phyloP scores from a whole-genome alignment of 2,113 vertebrate species.

The Albula glossodonta region DNA sequence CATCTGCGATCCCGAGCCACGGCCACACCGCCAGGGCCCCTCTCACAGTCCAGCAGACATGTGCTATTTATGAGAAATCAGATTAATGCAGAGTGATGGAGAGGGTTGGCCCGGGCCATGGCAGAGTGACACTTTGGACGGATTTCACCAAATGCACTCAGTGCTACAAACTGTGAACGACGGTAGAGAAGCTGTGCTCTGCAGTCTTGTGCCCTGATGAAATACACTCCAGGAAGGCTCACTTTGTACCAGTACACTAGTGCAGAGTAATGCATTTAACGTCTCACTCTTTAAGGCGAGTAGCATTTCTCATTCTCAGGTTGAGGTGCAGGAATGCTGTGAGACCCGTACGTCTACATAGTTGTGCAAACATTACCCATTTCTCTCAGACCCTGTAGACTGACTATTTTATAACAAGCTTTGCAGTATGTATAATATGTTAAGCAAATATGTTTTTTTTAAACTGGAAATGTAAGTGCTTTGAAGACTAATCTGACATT shows the following conservation, averaged over 20 bases:
- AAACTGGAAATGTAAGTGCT: background rate
- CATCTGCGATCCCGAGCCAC: background rate
- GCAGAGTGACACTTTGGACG: background rate
- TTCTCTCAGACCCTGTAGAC: background rate
- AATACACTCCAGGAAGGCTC: background rate
- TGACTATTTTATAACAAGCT: background rate
- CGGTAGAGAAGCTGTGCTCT: background rate
- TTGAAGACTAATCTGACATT: background rate
- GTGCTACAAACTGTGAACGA: background rate
- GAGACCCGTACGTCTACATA: background rate
- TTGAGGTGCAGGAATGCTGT: background rate
- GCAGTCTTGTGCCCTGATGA: background rate
- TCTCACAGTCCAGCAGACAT: background rate
- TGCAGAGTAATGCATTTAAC: background rate
- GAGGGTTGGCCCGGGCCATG: background rate
- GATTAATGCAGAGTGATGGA: conserved; percentile 7
- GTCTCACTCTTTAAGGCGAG: background rate
- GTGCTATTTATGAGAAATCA: background rate
- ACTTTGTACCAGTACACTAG: background rate
- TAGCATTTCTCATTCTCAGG: background rate
- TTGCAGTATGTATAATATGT: background rate
- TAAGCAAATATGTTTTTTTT: background rate
- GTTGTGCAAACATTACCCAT: background rate
- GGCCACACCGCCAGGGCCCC: background rate
- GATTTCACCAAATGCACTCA: background rate